Evolutionary conservation across 2,888 invertebrate genomes (phyloP).

Genomic region (Bugula neritina): DNA sequence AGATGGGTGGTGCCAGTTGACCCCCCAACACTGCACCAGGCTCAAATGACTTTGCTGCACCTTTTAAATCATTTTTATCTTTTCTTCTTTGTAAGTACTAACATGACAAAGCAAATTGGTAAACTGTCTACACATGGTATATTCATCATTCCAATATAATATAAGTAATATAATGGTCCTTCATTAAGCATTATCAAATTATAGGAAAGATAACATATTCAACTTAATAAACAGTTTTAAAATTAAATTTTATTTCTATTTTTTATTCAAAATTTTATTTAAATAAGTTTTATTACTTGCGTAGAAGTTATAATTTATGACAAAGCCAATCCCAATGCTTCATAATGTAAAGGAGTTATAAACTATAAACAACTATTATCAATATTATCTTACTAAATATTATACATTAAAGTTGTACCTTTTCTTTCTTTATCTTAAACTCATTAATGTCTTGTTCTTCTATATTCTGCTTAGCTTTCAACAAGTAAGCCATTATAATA

Average conservation of each 20-base stretch:
- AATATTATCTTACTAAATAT: too few species aligned
- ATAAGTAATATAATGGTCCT: too few species aligned
- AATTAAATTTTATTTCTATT: too few species aligned
- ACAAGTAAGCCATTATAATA: neutral
- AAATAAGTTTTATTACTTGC: too few species aligned
- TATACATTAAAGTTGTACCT: neutral
- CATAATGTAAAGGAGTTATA: too few species aligned
- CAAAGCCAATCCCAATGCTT: too few species aligned
- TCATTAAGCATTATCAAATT: too few species aligned
- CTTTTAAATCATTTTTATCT: neutral
- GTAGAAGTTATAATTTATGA: too few species aligned
- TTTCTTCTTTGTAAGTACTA: conserved; percentile 15
- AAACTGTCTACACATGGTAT: neutral
- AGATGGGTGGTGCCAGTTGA: neutral
- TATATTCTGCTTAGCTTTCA: conserved; percentile 15
- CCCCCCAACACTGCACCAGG: conserved; percentile 8
- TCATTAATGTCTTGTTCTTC: neutral
- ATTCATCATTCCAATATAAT: neutral
- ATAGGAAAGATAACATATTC: too few species aligned
- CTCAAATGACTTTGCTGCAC: neutral
- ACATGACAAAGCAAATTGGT: neutral
- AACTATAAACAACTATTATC: too few species aligned
- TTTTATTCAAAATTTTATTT: too few species aligned
- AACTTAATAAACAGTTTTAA: too few species aligned
- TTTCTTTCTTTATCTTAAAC: conserved; percentile 15